Evolutionary conservation across 1,140 invertebrate genomes (phyloP), one percentile per base, ranked within the genome.

Genomic region (Drosophila grimshawi): DNA sequence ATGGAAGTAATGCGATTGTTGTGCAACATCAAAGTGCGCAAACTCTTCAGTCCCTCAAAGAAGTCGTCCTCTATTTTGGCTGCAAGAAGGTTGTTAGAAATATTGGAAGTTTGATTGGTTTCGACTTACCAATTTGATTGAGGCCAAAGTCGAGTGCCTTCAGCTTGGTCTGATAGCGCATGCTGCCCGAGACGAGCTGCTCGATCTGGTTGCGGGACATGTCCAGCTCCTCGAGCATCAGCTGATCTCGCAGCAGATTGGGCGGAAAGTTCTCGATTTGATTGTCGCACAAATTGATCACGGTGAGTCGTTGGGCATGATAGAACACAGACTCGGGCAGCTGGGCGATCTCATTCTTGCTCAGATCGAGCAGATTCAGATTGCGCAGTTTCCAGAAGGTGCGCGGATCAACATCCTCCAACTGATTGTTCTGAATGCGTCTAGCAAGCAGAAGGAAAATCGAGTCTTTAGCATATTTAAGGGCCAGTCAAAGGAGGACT

Each of bases 251-350:
- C 52, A 78, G 95, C 2, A 92, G 62, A 10, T 76, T 82, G 94
- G 33, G 94, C 71, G 60, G 94, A 19, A 97, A 92, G 35, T 94
- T 93, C 7, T 93, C 92, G 7, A 97, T 91, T 78, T 94, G 93
- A 90, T 97, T 97, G 66, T 95, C 95, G 11, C 96, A 95, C 49
- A 98, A 92, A 71, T 95, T 95, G 1, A 97, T 93, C 0, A 94
- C 94, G 60, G 95, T 95, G 0, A 97, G 88, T 37, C 94, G 94
- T 1, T 93, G 90, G 43, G 95, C 94, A 55, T 95, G 95, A 3
- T 92, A 91, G 81, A 97, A 97, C 8, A 95, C 75, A 0, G 93
- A 93, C 29, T 93, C 90, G 1, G 95, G 95, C 1, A 97, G 81
- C 4, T 93, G 92, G 8, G 93, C 93, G 1, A 97, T 81, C 59